These are phyloP conservation scores for Cheilosia vulpina DNA, from an alignment of 2,888 invertebrate species.

Conservation along the genomic window DNA sequence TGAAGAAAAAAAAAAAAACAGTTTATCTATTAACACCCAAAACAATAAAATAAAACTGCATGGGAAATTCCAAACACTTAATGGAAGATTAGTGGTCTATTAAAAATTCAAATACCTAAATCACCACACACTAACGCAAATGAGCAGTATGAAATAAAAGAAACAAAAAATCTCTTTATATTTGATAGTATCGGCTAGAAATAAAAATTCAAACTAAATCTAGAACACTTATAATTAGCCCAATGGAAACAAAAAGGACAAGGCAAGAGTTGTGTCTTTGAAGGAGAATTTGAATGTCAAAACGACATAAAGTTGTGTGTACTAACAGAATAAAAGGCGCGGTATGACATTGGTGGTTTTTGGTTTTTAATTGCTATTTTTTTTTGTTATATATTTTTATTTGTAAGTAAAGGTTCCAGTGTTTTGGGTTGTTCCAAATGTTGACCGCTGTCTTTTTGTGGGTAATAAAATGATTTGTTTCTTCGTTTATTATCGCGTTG, in stretches of 20 bases:
- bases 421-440: background rate
- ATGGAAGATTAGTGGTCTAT: background rate
- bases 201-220: background rate
- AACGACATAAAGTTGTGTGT: no score
- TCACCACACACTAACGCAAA: background rate
- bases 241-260: no score
- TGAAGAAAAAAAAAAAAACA: background rate
- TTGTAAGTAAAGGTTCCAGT: background rate
- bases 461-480: background rate
- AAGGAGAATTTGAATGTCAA: constrained; percentile 1
- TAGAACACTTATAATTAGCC: background rate
- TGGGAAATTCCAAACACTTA: background rate
- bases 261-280: background rate
- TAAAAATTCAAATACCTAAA: background rate
- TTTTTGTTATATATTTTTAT: background rate
- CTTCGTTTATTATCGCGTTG: background rate
- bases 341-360: constrained; percentile 40
- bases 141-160: background rate
- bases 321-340: constrained; percentile 15
- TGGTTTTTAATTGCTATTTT: constrained; percentile 22
- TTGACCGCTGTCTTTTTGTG: background rate
- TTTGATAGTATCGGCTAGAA: background rate
- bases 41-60: background rate
- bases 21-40: background rate
- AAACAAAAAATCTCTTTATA: background rate